Evolutionary conservation across 92 coral and sea anemone genomes (phyloP).

Genomic region (Parazoanthus swiftii): DNA sequence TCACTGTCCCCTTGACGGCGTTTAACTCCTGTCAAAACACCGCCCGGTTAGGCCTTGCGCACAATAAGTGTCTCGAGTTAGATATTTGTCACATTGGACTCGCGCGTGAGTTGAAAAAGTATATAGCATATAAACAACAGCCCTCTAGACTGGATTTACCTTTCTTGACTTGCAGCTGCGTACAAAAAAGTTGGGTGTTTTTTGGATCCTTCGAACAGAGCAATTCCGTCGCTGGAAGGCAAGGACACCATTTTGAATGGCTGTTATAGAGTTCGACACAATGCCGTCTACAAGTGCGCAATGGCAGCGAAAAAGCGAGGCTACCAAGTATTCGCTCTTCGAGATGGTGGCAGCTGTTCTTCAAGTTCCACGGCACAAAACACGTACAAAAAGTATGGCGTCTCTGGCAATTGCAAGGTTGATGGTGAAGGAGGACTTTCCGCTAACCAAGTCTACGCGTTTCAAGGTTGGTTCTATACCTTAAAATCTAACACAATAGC

Average conservation of each 20-base stretch:
- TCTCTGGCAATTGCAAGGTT: not conserved
- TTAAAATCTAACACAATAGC: no score
- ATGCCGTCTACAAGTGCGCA: not conserved
- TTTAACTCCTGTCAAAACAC: no score
- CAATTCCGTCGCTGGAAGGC: not conserved
- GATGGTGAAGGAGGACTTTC: not conserved
- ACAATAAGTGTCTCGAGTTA: no score
- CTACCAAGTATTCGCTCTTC: not conserved
- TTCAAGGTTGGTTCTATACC: not conserved
- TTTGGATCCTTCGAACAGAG: not conserved
- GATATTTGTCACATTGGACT: no score
- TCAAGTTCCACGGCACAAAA: not conserved
- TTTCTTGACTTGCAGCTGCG: not conserved
- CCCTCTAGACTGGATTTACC: not conserved
- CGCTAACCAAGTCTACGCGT: not conserved
- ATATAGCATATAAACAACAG: no score
- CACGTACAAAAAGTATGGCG: not conserved
- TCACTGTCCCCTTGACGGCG: no score
- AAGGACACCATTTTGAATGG: not conserved
- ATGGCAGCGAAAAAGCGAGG: not conserved
- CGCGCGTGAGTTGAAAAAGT: no score
- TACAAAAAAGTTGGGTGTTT: not conserved
- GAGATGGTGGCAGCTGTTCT: not conserved
- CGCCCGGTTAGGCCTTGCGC: no score
- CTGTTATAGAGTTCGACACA: not conserved